These are phyloP conservation scores for Danio choprae DNA, from an alignment of 2,797 vertebrate species.

Conservation along the genomic window DNA sequence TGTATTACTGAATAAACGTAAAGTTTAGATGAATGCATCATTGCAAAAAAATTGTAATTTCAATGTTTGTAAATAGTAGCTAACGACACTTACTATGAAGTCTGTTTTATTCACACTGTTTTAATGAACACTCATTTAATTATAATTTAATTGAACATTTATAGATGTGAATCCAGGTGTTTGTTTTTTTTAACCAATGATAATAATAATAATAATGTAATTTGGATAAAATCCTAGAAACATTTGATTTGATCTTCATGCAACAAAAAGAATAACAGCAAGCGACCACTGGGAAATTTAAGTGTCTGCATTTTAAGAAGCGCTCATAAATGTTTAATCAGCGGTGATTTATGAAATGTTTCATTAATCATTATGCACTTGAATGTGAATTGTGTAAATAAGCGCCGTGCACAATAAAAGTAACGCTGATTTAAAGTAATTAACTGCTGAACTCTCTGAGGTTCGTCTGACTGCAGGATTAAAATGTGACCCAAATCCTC, in stretches of 20 bases:
- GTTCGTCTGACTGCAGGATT: conserved; percentile 47
- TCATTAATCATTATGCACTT: neutral
- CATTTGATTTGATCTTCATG: neutral
- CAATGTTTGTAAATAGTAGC: too few species aligned
- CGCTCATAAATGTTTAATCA: neutral
- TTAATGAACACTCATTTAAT: too few species aligned
- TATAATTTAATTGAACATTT: too few species aligned
- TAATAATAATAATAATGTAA: too few species aligned
- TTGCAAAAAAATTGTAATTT: too few species aligned
- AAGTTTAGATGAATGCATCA: too few species aligned
- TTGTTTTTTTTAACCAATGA: too few species aligned
- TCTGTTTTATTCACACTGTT: too few species aligned
- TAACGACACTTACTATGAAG: too few species aligned
- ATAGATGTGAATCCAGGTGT: too few species aligned
- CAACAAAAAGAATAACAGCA: neutral
- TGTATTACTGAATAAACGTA: too few species aligned
- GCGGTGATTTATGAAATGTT: neutral
- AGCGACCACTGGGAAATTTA: conserved; percentile 10
- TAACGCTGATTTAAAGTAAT: conserved; percentile 26
- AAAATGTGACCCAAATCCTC: conserved; percentile 52
- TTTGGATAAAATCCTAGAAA: neutral
- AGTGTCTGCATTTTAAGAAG: neutral
- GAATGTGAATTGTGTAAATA: neutral
- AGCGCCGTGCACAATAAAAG: neutral
- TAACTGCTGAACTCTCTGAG: conserved; percentile 42